Conservation (phyloP, 2,797 vertebrate species). For the Crocodylus rhombifer region DNA sequence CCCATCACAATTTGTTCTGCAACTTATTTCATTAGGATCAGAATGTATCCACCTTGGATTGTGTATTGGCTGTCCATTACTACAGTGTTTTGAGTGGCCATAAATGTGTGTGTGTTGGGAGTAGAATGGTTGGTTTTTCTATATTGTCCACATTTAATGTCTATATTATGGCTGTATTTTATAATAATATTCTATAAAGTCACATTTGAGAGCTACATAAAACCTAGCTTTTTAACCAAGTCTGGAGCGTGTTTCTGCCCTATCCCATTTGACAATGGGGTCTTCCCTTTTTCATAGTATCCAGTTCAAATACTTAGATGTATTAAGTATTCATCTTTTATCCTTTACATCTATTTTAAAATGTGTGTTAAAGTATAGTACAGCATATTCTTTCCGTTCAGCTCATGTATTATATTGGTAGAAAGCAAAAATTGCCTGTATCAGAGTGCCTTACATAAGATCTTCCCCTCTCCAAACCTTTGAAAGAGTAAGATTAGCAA, state of each 20-base stretch:
- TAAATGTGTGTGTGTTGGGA: too few relatives aligned
- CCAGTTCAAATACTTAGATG: background rate
- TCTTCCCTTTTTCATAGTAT: background rate
- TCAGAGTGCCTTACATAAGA: background rate
- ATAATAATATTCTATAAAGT: too few relatives aligned
- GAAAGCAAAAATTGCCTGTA: rapidly evolving
- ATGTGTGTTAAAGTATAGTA: background rate
- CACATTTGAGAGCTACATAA: too few relatives aligned
- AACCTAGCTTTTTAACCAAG: background rate
- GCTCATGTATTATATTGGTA: rapidly evolving
- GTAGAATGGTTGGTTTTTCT: too few relatives aligned
- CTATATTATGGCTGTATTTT: too few relatives aligned
- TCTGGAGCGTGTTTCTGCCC: rapidly evolving
- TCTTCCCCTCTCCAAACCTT: background rate
- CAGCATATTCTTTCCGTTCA: rapidly evolving
- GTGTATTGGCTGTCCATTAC: too few relatives aligned
- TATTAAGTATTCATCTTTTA: background rate
- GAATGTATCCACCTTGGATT: too few relatives aligned
- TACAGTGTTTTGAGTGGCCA: too few relatives aligned
- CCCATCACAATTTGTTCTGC: too few relatives aligned
- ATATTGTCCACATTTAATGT: too few relatives aligned
- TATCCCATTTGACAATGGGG: background rate
- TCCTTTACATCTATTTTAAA: background rate
- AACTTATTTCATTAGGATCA: too few relatives aligned
- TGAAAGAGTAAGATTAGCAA: conserved; percentile 21